These are phyloP conservation scores for Ephialtes manifestator DNA, from an alignment of 2,888 invertebrate species.

Conservation along the genomic window DNA sequence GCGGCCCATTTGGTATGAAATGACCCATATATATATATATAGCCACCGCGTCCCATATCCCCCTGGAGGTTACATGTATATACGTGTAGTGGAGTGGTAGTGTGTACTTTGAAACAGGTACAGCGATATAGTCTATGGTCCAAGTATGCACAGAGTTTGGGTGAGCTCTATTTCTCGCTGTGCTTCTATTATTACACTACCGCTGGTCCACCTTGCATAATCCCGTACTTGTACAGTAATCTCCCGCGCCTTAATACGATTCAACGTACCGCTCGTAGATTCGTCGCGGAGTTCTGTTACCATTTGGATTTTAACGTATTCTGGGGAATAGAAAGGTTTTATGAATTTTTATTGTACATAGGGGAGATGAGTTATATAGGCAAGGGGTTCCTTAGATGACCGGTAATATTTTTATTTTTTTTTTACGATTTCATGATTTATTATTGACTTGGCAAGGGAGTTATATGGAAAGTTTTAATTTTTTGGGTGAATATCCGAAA, in stretches of 20 bases:
- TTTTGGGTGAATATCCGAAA: too few relatives aligned
- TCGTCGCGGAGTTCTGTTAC: conserved; percentile 25
- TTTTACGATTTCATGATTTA: too few relatives aligned
- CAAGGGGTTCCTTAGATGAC: too few relatives aligned
- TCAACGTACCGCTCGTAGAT: conserved; percentile 55
- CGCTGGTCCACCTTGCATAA: conserved; percentile 67
- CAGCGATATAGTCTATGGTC: conserved; percentile 35
- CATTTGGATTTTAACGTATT: conserved; percentile 46
- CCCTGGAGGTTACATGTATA: conserved; percentile 13
- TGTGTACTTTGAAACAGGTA: conserved; percentile 41
- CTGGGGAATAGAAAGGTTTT: conserved; percentile 36
- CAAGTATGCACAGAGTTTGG: conserved; percentile 55
- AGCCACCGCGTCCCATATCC: not conserved
- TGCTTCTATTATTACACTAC: conserved; percentile 23
- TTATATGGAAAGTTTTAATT: too few relatives aligned
- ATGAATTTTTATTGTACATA: not conserved
- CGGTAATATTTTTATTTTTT: not conserved
- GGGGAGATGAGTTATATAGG: too few relatives aligned
- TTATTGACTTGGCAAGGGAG: too few relatives aligned
- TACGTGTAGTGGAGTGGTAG: conserved; percentile 24
- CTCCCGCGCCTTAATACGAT: conserved; percentile 68
- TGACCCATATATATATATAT: conserved; percentile 14
- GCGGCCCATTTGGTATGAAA: too few relatives aligned
- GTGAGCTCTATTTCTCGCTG: conserved; percentile 41
- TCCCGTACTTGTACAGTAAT: conserved; percentile 69